These are phyloP conservation scores for Oikopleura dioica DNA, from an alignment of 23 tunicate genomes.

Conservation along the genomic window DNA sequence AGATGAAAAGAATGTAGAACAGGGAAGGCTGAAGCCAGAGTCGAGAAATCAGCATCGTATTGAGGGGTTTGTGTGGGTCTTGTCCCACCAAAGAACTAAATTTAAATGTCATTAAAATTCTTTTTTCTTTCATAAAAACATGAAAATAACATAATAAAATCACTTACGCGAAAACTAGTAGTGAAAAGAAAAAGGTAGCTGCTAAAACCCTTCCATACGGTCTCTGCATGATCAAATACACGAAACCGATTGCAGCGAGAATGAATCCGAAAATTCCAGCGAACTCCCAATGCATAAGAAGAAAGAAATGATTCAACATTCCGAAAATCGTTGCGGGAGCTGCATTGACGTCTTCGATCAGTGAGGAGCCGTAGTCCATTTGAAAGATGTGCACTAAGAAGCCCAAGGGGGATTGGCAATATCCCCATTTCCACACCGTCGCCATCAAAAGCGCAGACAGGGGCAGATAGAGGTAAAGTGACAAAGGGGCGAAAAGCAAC, in stretches of 20 bases:
- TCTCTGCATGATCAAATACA: not conserved
- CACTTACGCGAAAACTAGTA: no score
- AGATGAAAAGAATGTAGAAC: not conserved
- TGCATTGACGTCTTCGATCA: not conserved
- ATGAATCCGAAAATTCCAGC: not conserved
- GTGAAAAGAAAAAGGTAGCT: no score
- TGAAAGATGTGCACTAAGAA: not conserved
- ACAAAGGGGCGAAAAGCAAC: not conserved
- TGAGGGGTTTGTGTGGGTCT: not conserved
- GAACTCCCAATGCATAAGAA: conserved; percentile 3
- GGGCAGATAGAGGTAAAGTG: not conserved
- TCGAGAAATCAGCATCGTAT: not conserved
- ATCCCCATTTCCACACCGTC: conserved; percentile 9
- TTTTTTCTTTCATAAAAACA: no score
- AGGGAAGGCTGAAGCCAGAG: conserved; percentile 1
- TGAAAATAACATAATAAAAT: no score
- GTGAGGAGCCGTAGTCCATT: not conserved
- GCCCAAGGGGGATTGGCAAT: not conserved
- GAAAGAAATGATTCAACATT: not conserved
- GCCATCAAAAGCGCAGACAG: not conserved
- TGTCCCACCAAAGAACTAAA: no score
- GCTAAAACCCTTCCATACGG: no score
- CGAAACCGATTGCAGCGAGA: not conserved
- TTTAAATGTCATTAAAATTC: no score
- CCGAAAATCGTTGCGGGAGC: not conserved